Conservation (phyloP, 2,888 invertebrate species). For the Hyles lineata region DNA sequence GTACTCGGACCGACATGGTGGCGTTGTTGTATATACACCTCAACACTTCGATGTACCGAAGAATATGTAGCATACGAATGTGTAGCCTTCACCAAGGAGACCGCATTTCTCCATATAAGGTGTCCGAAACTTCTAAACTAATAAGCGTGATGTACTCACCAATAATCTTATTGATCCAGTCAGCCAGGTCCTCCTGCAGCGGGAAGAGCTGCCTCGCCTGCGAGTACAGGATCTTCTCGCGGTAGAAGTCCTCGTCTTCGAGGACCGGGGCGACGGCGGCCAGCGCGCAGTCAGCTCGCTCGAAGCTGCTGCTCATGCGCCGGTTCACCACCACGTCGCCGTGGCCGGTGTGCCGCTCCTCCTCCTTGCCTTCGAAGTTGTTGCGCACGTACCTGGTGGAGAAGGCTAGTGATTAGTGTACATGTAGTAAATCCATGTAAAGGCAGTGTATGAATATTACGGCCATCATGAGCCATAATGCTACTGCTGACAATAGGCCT, state of each 20-base stretch:
- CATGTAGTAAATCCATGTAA: neutral
- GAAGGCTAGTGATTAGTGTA: conserved; percentile 30
- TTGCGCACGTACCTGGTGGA: conserved; percentile 37
- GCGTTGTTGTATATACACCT: too few species aligned
- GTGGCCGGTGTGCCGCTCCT: conserved; percentile 69
- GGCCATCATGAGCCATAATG: too few species aligned
- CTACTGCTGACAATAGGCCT: too few species aligned
- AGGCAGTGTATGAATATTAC: neutral
- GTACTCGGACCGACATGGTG: too few species aligned
- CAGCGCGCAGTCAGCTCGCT: conserved; percentile 80
- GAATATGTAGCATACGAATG: too few species aligned
- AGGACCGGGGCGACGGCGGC: conserved; percentile 79
- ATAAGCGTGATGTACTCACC: conserved; percentile 83
- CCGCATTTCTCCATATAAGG: neutral
- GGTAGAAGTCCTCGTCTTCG: conserved; percentile 88
- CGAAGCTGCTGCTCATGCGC: conserved; percentile 77
- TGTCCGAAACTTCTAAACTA: too few species aligned
- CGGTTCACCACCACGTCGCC: conserved; percentile 77
- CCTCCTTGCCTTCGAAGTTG: conserved; percentile 46
- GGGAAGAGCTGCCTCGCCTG: conserved; percentile 93
- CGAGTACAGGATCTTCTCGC: conserved; percentile 89
- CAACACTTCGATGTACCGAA: too few species aligned
- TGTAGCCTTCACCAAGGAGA: too few species aligned
- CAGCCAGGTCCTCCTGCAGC: conserved; percentile 93
- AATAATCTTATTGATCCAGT: conserved; percentile 94